Evolutionary conservation across 1,140 invertebrate genomes (phyloP).

Genomic region (Papilio polytes): DNA sequence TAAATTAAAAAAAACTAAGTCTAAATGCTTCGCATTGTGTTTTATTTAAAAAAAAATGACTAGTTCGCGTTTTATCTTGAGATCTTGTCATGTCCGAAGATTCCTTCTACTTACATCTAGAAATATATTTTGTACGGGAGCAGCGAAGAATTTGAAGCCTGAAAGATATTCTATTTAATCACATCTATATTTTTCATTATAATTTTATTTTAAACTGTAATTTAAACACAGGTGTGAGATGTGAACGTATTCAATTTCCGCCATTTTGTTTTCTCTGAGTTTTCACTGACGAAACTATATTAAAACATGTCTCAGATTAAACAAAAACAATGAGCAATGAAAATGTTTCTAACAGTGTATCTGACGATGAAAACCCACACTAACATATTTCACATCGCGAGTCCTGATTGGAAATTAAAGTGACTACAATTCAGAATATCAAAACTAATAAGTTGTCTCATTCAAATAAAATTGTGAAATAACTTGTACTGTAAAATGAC

Average conservation of each 20-base stretch:
- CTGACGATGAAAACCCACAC: not conserved
- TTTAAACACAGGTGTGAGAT: not conserved
- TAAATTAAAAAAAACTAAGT: conserved; percentile 43
- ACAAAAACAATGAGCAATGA: no score
- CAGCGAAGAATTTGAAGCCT: conserved; percentile 35
- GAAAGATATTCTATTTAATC: conserved; percentile 40
- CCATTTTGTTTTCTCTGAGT: not conserved
- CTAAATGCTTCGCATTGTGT: conserved; percentile 43
- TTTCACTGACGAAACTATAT: not conserved
- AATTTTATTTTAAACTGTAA: not conserved
- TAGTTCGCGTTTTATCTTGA: conserved; percentile 55
- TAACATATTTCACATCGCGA: conserved; percentile 19
- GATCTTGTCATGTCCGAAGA: conserved; percentile 49
- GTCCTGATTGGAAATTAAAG: conserved; percentile 13
- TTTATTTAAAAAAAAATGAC: conserved; percentile 54
- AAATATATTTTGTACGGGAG: conserved; percentile 38
- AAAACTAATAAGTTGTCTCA: conserved; percentile 23
- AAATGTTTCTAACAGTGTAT: not conserved
- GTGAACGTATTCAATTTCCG: not conserved
- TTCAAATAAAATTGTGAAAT: no score
- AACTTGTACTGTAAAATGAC: not conserved
- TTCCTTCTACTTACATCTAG: conserved; percentile 35
- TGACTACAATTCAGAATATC: not conserved
- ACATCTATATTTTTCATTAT: conserved; percentile 29
- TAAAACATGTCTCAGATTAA: not conserved